Evolutionary conservation across 2,888 invertebrate genomes (phyloP).

Genomic region (Spatulosminthurus flaviceps): DNA sequence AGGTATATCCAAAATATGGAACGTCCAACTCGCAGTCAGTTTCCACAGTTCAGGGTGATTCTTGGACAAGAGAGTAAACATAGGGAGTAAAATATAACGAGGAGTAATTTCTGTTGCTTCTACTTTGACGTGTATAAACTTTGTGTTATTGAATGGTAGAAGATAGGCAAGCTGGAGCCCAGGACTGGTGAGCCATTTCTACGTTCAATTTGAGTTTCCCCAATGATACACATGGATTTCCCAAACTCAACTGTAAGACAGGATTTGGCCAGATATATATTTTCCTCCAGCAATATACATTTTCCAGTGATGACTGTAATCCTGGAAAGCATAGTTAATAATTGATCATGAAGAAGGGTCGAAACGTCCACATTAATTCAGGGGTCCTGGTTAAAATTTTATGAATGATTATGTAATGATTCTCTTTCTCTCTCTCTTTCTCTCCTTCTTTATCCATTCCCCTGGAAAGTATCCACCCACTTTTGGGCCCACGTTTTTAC

Average conservation of each 20-base stretch:
- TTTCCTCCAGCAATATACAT: neutral
- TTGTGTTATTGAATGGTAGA: too few relatives aligned
- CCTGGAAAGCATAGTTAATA: conserved; percentile 28
- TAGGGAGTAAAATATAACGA: conserved; percentile 2
- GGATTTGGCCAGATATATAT: neutral
- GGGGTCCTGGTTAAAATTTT: conserved; percentile 24
- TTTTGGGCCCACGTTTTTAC: neutral
- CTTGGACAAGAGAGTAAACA: neutral
- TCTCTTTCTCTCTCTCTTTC: neutral
- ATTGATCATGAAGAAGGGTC: conserved; percentile 26
- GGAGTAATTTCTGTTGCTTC: neutral
- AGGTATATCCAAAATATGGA: too few relatives aligned
- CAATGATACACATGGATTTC: conserved; percentile 14
- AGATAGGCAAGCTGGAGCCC: neutral
- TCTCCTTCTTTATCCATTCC: too few relatives aligned
- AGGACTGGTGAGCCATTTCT: neutral
- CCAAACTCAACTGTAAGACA: too few relatives aligned
- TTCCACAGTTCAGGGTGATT: too few relatives aligned
- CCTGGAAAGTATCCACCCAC: conserved; percentile 16
- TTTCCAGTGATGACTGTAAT: conserved; percentile 30
- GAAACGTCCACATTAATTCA: conserved; percentile 23
- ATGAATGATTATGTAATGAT: conserved; percentile 37
- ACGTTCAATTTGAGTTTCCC: neutral
- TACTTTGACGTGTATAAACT: neutral
- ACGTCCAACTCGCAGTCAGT: too few relatives aligned